Evolutionary conservation across 2,113 vertebrate genomes (phyloP).

Genomic region (Arizona elegans): DNA sequence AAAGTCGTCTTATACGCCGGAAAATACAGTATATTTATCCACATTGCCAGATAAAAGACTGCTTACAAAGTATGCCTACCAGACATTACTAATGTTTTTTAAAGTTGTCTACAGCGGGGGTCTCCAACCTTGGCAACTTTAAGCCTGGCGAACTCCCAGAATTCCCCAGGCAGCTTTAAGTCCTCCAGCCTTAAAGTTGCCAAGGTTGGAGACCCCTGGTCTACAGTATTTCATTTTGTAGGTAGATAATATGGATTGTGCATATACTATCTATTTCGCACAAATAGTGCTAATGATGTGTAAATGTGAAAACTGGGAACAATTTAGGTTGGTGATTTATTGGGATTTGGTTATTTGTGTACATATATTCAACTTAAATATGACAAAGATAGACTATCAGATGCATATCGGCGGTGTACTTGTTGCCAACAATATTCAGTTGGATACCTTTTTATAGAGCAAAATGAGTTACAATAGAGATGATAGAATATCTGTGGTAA

Average conservation of each 20-base stretch:
- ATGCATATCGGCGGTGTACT: background rate
- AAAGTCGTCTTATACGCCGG: no score
- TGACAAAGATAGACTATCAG: background rate
- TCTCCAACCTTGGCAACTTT: no score
- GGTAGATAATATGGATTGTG: background rate
- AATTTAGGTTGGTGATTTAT: background rate
- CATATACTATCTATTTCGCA: background rate
- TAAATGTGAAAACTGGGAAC: background rate
- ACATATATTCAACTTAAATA: background rate
- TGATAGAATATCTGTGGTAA: constrained; percentile 69
- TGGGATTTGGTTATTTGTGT: background rate
- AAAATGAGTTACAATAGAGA: constrained; percentile 29
- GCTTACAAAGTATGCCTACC: background rate
- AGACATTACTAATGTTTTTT: background rate
- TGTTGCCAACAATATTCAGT: background rate
- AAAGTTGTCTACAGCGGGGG: background rate
- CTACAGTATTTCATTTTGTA: background rate
- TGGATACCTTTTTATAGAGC: constrained; percentile 28
- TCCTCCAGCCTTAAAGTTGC: no score
- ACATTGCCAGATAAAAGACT: background rate
- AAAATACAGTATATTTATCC: background rate
- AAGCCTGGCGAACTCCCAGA: no score
- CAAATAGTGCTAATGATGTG: background rate
- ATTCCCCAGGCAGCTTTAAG: no score
- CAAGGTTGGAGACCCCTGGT: background rate